phyloP scores from a whole-genome alignment of 2,888 invertebrate genomes.

The Cephus runcator region DNA sequence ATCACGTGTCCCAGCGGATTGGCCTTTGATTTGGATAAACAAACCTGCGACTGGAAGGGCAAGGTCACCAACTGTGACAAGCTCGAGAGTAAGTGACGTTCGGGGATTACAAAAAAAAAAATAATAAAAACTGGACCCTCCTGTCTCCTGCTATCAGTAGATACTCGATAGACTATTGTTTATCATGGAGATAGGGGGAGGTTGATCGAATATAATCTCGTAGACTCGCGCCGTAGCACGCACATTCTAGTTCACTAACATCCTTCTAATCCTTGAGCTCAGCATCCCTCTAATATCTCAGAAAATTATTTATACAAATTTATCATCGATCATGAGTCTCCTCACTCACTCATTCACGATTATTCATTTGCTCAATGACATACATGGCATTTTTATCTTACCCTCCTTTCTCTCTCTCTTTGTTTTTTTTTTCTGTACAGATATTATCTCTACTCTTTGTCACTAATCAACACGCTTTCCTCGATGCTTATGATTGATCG shows the following conservation, averaged over 20 bases:
- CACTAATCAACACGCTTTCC: conserved; percentile 11
- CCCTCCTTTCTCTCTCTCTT: background rate
- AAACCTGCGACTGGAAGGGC: conserved; percentile 98
- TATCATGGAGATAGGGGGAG: background rate
- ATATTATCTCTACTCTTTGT: conserved; percentile 2
- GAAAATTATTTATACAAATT: background rate
- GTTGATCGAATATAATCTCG: conserved; percentile 31
- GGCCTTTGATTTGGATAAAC: conserved; percentile 97
- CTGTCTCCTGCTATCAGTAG: background rate
- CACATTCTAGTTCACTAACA: conserved; percentile 35
- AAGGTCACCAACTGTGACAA: conserved; percentile 97
- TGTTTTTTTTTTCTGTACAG: background rate
- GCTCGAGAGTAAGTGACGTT: conserved; percentile 91
- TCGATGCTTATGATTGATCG: conserved; percentile 15
- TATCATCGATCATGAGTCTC: background rate
- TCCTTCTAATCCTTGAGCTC: background rate
- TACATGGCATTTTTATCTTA: background rate
- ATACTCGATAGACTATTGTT: background rate
- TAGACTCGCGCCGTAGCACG: conserved; percentile 66
- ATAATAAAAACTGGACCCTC: background rate
- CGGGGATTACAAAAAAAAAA: conserved; percentile 26
- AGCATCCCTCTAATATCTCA: background rate
- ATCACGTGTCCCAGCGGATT: conserved; percentile 97
- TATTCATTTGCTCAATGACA: background rate
- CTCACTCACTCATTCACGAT: background rate